Evolutionary conservation across 2,797 vertebrate species (phyloP).

Genomic region (Potorous gilbertii): DNA sequence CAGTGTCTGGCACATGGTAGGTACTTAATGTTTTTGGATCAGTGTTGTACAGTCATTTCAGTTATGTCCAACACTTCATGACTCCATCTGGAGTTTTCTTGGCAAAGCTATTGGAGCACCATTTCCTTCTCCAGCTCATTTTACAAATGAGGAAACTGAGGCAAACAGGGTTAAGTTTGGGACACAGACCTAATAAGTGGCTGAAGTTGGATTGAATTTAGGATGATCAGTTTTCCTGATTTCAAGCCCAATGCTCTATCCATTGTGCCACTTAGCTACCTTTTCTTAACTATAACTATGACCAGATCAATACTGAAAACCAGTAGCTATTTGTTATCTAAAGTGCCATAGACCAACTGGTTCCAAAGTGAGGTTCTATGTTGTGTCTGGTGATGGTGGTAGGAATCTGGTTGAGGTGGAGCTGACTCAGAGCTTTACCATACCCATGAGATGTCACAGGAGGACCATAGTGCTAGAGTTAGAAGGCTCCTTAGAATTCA

Average conservation of each 20-base stretch:
- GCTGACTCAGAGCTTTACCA: not conserved
- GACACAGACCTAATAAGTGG: not conserved
- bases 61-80: not conserved
- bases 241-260: not conserved
- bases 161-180: not conserved
- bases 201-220: not conserved
- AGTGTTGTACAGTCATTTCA: not conserved
- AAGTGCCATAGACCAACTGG: not conserved
- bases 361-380: not conserved
- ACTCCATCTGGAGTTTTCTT: not conserved
- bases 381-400: not conserved
- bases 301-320: not conserved
- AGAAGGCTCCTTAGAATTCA: not conserved
- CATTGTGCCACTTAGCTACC: not conserved
- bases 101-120: not conserved
- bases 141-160: not conserved
- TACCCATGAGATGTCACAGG: not conserved
- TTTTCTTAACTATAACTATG: not conserved
- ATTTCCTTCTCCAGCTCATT: not conserved
- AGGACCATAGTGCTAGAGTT: not conserved
- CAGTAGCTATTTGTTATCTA: not conserved
- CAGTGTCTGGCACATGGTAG: not conserved
- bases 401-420: not conserved
- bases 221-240: not conserved
- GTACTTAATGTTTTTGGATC: not conserved